These are phyloP conservation scores for Gymnothorax reevesii DNA, from an alignment of 2,797 vertebrate genomes.

Conservation along the genomic window DNA sequence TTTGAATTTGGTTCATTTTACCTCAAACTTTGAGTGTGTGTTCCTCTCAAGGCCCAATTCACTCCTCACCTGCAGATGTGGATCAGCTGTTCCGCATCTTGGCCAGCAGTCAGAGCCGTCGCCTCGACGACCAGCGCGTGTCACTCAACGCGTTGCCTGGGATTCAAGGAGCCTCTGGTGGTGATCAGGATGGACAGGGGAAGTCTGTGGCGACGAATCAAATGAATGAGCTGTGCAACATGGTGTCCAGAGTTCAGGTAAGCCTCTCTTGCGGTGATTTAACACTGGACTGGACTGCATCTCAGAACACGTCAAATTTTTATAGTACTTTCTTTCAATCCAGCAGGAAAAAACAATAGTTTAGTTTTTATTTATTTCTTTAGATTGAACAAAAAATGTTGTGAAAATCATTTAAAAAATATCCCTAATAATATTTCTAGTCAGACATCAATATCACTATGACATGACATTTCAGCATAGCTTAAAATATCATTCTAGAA, in stretches of 20 bases:
- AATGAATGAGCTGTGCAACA: constrained; percentile 56
- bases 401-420: no score
- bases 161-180: no score
- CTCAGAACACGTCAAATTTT: not conserved
- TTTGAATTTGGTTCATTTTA: no score
- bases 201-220: constrained; percentile 50
- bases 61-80: constrained; percentile 49
- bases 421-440: no score
- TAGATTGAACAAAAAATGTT: no score
- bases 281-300: not conserved
- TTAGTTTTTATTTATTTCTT: not conserved
- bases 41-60: not conserved
- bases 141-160: constrained; percentile 69
- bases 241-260: constrained; percentile 69
- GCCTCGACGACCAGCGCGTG: constrained; percentile 80
- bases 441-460: no score
- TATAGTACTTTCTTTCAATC: no score
- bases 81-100: constrained; percentile 77
- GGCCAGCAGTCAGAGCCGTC: constrained; percentile 72
- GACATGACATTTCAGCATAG: no score
- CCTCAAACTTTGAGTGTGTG: not conserved
- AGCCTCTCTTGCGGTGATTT: not conserved
- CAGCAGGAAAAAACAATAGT: no score
- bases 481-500: no score
- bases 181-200: not conserved